These are phyloP conservation scores for Cloeon dipterum DNA, from an alignment of 2,888 invertebrate species.

Conservation along the genomic window DNA sequence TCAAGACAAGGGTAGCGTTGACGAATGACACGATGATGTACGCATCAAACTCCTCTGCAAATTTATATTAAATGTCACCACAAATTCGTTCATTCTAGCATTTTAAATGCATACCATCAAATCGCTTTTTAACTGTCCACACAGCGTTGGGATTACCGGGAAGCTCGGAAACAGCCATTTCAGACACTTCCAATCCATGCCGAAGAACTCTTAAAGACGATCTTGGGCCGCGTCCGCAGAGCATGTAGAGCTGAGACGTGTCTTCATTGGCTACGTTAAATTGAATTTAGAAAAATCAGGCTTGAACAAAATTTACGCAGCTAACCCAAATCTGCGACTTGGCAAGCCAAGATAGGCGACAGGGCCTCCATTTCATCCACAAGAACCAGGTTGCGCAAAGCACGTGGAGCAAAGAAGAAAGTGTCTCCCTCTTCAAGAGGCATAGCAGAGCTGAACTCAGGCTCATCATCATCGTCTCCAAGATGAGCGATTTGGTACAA, in stretches of 20 bases:
- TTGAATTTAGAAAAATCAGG: neutral
- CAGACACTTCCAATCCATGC: constrained; percentile 94
- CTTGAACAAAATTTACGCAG: neutral
- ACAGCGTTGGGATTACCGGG: constrained; percentile 99
- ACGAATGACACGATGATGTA: constrained; percentile 99
- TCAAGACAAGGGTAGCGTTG: constrained; percentile 91
- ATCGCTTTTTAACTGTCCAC: constrained; percentile 92
- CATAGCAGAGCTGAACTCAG: constrained; percentile 96
- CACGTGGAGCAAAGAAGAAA: constrained; percentile 92
- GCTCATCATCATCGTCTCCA: constrained; percentile 97
- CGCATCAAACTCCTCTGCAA: constrained; percentile 90
- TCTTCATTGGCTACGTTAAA: constrained; percentile 65
- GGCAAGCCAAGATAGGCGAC: constrained; percentile 65
- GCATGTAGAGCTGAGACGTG: constrained; percentile 90
- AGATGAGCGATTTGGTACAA: constrained; percentile 97
- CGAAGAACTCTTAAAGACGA: constrained; percentile 81
- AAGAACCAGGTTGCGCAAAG: constrained; percentile 77
- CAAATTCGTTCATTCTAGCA: neutral
- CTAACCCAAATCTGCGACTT: constrained; percentile 57
- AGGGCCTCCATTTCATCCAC: constrained; percentile 95
- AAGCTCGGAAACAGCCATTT: constrained; percentile 98
- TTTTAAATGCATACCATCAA: constrained; percentile 63
- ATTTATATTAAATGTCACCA: constrained; percentile 13
- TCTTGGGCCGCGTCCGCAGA: constrained; percentile 88
- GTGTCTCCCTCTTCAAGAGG: constrained; percentile 96